Conservation (phyloP, 1,140 invertebrate species). For the Dermatophagoides farinae region DNA sequence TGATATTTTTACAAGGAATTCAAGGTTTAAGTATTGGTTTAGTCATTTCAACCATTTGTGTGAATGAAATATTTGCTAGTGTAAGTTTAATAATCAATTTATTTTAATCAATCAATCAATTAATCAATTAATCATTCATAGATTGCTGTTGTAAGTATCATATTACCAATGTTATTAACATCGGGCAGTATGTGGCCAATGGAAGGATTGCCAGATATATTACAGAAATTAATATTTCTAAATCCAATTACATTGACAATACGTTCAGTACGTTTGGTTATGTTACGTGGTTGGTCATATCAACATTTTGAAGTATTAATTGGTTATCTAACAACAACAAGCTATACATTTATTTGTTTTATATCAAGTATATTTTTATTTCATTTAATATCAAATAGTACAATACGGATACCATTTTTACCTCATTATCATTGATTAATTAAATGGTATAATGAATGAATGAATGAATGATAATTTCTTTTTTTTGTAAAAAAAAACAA, state of each 20-base stretch:
- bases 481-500: too few species aligned
- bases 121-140: slow-evolving; percentile 46
- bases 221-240: slow-evolving; percentile 56
- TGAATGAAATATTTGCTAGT: slow-evolving; percentile 72
- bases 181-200: slow-evolving; percentile 68
- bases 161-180: slow-evolving; percentile 69
- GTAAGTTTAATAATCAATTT: slow-evolving; percentile 26
- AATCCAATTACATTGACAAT: slow-evolving; percentile 75
- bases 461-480: too few species aligned
- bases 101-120: background rate
- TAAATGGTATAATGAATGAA: too few species aligned
- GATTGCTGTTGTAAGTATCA: slow-evolving; percentile 70
- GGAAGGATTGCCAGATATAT: slow-evolving; percentile 64
- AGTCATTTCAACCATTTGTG: slow-evolving; percentile 63
- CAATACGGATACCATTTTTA: slow-evolving; percentile 6
- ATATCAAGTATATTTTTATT: slow-evolving; percentile 5
- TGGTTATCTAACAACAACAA: slow-evolving; percentile 1
- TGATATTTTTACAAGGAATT: slow-evolving; percentile 12
- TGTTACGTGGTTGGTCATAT: slow-evolving; percentile 43
- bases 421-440: slow-evolving; percentile 30
- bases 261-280: slow-evolving; percentile 63
- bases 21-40: slow-evolving; percentile 82
- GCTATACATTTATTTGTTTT: slow-evolving; percentile 2
- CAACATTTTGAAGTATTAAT: background rate
- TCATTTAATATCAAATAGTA: slow-evolving; percentile 1